Evolutionary conservation across 2,888 invertebrate species (phyloP).

Genomic region (Cantharis rustica): DNA sequence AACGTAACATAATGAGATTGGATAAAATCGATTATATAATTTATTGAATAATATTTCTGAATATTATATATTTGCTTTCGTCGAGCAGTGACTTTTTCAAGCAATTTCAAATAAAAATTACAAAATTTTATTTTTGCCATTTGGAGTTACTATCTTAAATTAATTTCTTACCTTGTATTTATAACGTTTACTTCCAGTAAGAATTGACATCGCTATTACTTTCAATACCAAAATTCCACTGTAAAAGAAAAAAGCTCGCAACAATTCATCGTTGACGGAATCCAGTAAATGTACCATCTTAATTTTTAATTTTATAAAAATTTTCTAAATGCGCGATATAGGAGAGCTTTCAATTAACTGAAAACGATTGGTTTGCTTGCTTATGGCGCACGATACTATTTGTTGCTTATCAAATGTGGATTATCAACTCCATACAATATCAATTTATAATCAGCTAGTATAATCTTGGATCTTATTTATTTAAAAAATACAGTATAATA

Average conservation of each 20-base stretch:
- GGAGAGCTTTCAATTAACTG: not conserved
- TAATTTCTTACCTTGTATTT: not conserved
- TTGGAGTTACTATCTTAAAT: not conserved
- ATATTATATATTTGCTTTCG: not conserved
- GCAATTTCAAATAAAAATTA: not conserved
- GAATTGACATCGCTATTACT: not conserved
- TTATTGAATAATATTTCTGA: not conserved
- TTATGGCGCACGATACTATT: not conserved
- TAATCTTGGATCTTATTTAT: not conserved
- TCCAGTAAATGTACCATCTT: not conserved
- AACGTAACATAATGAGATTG: not conserved
- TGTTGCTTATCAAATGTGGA: not conserved
- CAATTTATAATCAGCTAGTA: not conserved
- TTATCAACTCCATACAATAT: not conserved
- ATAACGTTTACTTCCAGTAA: not conserved
- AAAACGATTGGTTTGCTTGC: not conserved
- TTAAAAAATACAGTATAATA: too few relatives aligned
- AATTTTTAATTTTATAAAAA: not conserved
- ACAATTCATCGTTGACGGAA: not conserved
- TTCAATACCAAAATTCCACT: not conserved
- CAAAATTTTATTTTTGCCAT: not conserved
- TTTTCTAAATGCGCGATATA: not conserved
- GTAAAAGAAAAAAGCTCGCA: not conserved
- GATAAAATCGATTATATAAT: not conserved
- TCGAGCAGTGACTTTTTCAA: not conserved